phyloP scores from a whole-genome alignment of 2,797 vertebrate species.

The Epinephelus awoara region DNA sequence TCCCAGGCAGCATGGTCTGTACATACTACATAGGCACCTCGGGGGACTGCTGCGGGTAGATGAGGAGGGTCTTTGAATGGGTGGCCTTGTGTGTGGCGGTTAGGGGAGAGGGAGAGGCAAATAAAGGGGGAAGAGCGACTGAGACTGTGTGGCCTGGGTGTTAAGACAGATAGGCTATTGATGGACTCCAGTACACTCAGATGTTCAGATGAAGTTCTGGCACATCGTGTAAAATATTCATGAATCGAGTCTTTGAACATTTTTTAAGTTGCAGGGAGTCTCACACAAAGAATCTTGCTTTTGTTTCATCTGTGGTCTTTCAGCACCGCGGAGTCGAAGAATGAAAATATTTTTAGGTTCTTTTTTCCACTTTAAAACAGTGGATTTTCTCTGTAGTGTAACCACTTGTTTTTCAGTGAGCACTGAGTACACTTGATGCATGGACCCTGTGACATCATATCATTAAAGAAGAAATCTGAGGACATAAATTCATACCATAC shows the following conservation, averaged over 20 bases:
- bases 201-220: constrained; percentile 70
- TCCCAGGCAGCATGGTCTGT: constrained; percentile 49
- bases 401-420: neutral
- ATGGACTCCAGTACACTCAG: constrained; percentile 66
- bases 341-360: constrained; percentile 20
- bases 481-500: constrained; percentile 1
- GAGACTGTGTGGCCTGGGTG: constrained; percentile 41
- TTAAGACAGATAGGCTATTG: constrained; percentile 71
- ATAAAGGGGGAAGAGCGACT: constrained; percentile 34
- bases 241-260: constrained; percentile 43
- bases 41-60: constrained; percentile 59
- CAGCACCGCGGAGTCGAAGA: neutral
- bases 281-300: constrained; percentile 13
- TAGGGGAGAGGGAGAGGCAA: constrained; percentile 18
- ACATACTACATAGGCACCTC: constrained; percentile 50
- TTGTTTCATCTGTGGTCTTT: constrained; percentile 33
- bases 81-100: constrained; percentile 71
- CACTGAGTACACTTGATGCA: constrained; percentile 6
- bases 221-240: constrained; percentile 67
- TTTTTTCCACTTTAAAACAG: neutral
- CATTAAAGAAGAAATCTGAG: constrained; percentile 28
- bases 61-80: constrained; percentile 74
- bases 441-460: constrained; percentile 2
- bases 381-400: constrained; percentile 4
- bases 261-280: constrained; percentile 31